Percentiles rank a stretch among this genome's conserved stretches.
These are phyloP conservation scores for Brachionus paranguensis DNA, from an alignment of 1,140 invertebrate genomes.

Conservation along the genomic window DNA sequence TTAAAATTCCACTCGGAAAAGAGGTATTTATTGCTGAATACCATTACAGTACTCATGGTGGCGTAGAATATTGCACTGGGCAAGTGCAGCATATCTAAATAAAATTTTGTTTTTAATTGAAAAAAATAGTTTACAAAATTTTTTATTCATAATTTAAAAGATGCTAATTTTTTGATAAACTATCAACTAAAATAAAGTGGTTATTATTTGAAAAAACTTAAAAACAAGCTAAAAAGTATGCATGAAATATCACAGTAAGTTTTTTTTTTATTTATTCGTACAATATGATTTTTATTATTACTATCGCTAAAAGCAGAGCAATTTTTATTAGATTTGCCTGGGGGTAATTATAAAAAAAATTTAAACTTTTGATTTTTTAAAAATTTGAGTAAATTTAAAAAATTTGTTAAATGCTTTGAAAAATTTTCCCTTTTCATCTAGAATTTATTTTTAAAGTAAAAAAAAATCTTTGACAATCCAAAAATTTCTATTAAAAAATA, in stretches of 20 bases:
- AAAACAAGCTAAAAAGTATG: background rate
- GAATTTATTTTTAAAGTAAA: no score
- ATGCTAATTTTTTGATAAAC: background rate
- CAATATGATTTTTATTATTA: no score
- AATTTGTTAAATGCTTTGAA: no score
- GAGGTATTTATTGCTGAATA: conserved; percentile 35
- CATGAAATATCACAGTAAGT: background rate
- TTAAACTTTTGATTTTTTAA: no score
- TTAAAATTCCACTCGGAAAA: conserved; percentile 22
- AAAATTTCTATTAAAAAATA: no score
- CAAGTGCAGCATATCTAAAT: conserved; percentile 16
- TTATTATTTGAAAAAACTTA: background rate
- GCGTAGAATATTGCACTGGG: conserved; percentile 35
- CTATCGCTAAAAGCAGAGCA: no score
- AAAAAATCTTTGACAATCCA: no score
- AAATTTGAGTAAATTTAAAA: no score
- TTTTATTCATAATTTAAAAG: background rate
- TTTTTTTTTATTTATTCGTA: background rate
- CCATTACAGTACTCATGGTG: conserved; percentile 9
- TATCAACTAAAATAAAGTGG: background rate
- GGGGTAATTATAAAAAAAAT: background rate
- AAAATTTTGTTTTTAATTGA: no score
- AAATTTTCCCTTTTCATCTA: no score
- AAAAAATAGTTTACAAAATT: no score
- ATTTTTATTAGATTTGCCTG: background rate